Percentiles rank a stretch among this genome's conserved stretches.
These are phyloP conservation scores for Andrena marginata DNA, from an alignment of 2,888 invertebrate genomes.

Conservation along the genomic window DNA sequence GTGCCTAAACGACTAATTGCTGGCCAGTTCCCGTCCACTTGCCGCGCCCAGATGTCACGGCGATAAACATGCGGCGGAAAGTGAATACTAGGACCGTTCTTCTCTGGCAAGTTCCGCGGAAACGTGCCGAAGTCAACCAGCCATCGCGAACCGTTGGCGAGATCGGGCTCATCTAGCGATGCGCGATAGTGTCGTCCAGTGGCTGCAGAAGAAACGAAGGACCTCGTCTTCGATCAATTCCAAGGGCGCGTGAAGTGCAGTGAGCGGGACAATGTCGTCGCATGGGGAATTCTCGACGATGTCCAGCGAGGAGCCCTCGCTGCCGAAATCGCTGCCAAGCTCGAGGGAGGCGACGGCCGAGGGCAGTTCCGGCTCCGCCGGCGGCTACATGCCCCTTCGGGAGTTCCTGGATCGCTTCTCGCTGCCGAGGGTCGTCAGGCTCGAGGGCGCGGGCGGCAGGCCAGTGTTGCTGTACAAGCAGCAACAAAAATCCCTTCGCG, in stretches of 20 bases:
- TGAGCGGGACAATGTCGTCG: conserved; percentile 78
- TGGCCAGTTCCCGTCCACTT: conserved; percentile 46
- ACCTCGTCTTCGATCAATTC: background rate
- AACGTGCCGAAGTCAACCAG: conserved; percentile 1
- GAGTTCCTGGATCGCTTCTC: conserved; percentile 85
- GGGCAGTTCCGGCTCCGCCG: conserved; percentile 79
- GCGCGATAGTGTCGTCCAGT: conserved; percentile 14
- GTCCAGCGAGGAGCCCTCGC: conserved; percentile 81
- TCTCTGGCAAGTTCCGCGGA: conserved; percentile 27
- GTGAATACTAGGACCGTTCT: conserved; percentile 26
- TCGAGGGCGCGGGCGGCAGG: conserved; percentile 84
- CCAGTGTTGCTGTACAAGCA: conserved; percentile 83
- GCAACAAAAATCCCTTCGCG: conserved; percentile 80
- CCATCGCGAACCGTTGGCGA: background rate
- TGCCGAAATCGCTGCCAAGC: conserved; percentile 81
- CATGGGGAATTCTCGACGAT: conserved; percentile 83
- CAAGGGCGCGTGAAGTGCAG: conserved; percentile 11
- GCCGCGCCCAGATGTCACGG: conserved; percentile 46
- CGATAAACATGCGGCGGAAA: conserved; percentile 55
- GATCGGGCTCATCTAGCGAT: conserved; percentile 13
- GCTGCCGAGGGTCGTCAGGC: conserved; percentile 84
- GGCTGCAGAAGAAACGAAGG: background rate
- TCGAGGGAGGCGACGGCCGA: conserved; percentile 83
- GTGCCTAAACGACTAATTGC: conserved; percentile 72
- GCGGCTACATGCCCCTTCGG: conserved; percentile 81